phyloP scores from a whole-genome alignment of 2,888 invertebrate genomes.

The Diarsia mendica region DNA sequence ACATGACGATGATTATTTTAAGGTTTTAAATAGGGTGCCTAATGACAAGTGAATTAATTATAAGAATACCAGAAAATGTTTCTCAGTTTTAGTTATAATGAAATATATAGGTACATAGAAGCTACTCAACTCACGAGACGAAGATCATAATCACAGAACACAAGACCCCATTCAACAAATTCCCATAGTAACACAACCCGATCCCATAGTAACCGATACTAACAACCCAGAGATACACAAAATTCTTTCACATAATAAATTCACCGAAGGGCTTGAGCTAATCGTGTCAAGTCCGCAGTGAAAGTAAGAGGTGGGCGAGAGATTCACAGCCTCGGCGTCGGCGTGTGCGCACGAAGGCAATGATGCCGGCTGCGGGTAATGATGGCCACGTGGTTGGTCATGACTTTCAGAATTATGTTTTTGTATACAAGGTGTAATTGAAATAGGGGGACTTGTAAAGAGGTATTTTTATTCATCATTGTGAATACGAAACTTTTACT shows the following conservation, averaged over 20 bases:
- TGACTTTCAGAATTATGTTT: constrained; percentile 40
- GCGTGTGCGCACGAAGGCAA: constrained; percentile 38
- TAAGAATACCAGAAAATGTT: not conserved
- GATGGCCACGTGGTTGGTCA: constrained; percentile 47
- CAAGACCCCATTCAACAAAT: constrained; percentile 33
- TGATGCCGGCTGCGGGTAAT: constrained; percentile 32
- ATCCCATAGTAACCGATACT: constrained; percentile 27
- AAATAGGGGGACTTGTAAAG: not conserved
- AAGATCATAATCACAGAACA: constrained; percentile 18
- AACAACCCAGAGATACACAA: constrained; percentile 38
- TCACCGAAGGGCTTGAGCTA: constrained; percentile 72
- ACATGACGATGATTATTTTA: not conserved
- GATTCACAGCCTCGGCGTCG: constrained; percentile 31
- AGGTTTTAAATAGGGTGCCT: not conserved
- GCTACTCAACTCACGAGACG: not conserved
- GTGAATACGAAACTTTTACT: not conserved
- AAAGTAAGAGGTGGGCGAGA: constrained; percentile 75
- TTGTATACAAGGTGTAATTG: not conserved
- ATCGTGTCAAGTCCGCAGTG: constrained; percentile 79
- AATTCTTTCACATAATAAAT: constrained; percentile 62
- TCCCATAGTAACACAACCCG: constrained; percentile 44
- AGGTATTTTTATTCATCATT: not conserved
- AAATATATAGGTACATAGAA: not conserved
- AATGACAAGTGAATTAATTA: not conserved
- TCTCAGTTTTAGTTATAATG: no score